Conservation (phyloP, 2,888 invertebrate species). For the Microctonus brassicae region DNA sequence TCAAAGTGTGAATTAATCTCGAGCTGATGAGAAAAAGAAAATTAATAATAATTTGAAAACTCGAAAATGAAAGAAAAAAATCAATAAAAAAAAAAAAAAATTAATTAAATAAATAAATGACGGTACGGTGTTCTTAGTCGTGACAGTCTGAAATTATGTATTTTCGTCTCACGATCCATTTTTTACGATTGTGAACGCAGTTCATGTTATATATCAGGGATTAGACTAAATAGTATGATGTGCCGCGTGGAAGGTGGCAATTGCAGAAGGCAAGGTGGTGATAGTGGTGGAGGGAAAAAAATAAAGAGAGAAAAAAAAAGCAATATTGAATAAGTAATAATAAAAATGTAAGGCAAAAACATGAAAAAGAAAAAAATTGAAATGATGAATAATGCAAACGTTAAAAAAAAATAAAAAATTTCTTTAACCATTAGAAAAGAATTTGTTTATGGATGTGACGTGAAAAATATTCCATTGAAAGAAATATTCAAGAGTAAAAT, state of each 20-base stretch:
- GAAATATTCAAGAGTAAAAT: conserved; percentile 11
- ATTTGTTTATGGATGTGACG: not conserved
- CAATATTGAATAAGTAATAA: conserved; percentile 35
- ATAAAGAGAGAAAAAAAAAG: conserved; percentile 37
- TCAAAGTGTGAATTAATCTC: conserved; percentile 18
- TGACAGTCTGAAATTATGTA: conserved; percentile 50
- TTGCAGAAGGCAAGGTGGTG: conserved; percentile 57
- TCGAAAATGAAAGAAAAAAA: too few species aligned
- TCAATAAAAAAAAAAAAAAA: conserved; percentile 39
- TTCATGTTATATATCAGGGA: conserved; percentile 69
- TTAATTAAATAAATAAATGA: conserved; percentile 18
- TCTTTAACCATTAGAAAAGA: not conserved
- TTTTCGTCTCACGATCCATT: conserved; percentile 61
- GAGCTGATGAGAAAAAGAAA: conserved; percentile 13
- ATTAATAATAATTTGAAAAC: conserved; percentile 37
- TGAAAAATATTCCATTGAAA: conserved; percentile 11
- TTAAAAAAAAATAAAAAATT: conserved; percentile 10
- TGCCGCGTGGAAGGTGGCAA: conserved; percentile 56
- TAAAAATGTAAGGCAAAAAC: conserved; percentile 6
- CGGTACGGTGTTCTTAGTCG: conserved; percentile 38
- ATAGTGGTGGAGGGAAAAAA: conserved; percentile 63
- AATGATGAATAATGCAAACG: conserved; percentile 34
- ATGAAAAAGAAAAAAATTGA: conserved; percentile 39
- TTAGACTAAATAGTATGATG: conserved; percentile 67
- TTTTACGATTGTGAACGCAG: conserved; percentile 64